Evolutionary conservation across 2,113 vertebrate genomes (phyloP), one percentile per base, ranked within the genome.

Genomic region (Anolis sagrei): DNA sequence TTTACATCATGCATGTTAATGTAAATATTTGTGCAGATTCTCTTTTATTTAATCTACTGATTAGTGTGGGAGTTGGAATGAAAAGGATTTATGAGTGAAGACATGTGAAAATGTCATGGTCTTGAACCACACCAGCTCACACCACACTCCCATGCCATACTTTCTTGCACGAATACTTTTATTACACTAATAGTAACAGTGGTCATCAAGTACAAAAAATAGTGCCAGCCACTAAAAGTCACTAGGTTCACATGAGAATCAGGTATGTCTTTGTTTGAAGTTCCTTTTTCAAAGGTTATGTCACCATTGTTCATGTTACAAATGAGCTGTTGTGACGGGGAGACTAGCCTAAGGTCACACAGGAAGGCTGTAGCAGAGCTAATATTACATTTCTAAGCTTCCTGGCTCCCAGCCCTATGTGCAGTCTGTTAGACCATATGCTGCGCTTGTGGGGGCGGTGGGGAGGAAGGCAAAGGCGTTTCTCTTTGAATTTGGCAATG

Each of bases 401-500:
- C 78, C 79, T 74, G 16, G 82, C 62, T 62, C 51, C 18, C 79
- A 39, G 76, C 76, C 49, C 82, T 51, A 1, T 64, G 21, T 66
- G 39, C 0, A 19, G 72, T 85, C 62, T 84, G 61, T 64, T 83
- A 88, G 48, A 79, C 88, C 79, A 75, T 29, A 3, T 82, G 2
- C 5, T 32, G 0, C 4, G 7, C 27, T 77, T 3, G 58, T 0
- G 66, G 83, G 64, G 79, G 36, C 74, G 3, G 66, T 0, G 66
- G 85, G 64, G 79, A 32, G 68, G 79, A 68, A 76, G 25, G 79
- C 34, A 4, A 73, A 86, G 78, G 82, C 82, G 82, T 88, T 85
- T 75, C 82, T 87, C 78, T 81, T 81, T 86, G 62, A 73, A 64
- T 78, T 77, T 74, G 48, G 79, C 87, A 66, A 83, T 61, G 29